Conservation (phyloP, 1,140 invertebrate species). For the Drosophila burlai region DNA sequence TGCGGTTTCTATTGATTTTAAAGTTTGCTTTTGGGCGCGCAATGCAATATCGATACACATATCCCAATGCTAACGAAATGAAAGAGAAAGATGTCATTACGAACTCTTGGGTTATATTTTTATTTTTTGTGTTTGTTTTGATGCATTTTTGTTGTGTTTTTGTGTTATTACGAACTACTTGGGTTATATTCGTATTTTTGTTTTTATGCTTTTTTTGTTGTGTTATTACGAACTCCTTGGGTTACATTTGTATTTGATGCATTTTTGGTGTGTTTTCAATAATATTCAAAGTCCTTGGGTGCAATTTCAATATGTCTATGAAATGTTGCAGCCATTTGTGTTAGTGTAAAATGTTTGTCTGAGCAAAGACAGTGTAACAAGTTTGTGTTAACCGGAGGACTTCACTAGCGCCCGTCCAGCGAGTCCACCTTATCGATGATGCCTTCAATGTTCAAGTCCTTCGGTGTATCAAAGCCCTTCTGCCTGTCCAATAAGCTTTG, state of each 20-base stretch:
- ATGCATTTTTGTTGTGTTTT: background rate
- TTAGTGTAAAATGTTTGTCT: constrained; percentile 57
- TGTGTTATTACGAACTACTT: background rate
- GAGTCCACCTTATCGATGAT: constrained; percentile 11
- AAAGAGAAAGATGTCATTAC: background rate
- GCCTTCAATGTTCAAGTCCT: background rate
- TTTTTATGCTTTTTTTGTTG: background rate
- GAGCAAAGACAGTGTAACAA: constrained; percentile 62
- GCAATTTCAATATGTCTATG: constrained; percentile 36
- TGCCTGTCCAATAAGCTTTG: background rate
- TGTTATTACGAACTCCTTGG: background rate
- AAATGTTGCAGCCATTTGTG: constrained; percentile 49
- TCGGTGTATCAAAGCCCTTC: background rate
- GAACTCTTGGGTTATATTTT: background rate
- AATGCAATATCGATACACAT: background rate
- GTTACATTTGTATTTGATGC: background rate
- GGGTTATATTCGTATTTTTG: background rate
- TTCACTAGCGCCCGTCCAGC: constrained; percentile 30
- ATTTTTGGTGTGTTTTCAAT: too few species aligned
- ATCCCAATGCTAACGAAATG: too few species aligned
- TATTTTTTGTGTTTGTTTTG: background rate
- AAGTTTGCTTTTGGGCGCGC: constrained; percentile 1
- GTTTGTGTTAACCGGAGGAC: constrained; percentile 22
- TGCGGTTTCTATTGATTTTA: background rate
- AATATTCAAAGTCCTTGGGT: background rate